Percentiles rank a stretch among this genome's conserved stretches.
These are phyloP conservation scores for Dasypus novemcinctus DNA, from an alignment of 2,113 vertebrate genomes.

Conservation along the genomic window DNA sequence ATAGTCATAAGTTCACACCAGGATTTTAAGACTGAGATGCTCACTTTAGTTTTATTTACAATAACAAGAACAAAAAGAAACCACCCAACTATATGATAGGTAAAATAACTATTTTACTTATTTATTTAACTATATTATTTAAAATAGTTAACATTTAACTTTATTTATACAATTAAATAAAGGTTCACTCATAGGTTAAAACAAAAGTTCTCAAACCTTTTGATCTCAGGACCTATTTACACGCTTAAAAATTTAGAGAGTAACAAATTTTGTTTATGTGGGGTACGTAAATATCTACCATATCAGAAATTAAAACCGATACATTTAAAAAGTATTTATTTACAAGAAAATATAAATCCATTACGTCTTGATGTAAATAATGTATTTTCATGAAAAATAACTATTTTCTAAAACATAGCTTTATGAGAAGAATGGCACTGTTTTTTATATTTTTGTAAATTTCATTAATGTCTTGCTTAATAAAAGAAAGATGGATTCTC, in stretches of 20 bases:
- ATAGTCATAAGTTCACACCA: neutral
- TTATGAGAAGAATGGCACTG: neutral
- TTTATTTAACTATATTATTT: too few relatives aligned
- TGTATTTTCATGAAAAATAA: neutral
- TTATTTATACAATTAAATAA: neutral
- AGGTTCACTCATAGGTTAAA: neutral
- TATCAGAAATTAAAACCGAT: neutral
- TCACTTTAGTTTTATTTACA: neutral
- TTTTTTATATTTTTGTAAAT: neutral
- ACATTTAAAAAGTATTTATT: neutral
- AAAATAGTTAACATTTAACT: too few relatives aligned
- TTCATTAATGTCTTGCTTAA: neutral
- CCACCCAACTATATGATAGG: neutral
- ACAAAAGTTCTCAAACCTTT: neutral
- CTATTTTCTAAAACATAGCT: neutral
- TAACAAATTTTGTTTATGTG: neutral
- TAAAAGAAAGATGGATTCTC: neutral
- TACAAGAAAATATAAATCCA: neutral
- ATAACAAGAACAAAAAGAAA: neutral
- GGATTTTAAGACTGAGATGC: neutral
- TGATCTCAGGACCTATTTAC: too few relatives aligned
- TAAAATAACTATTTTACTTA: too few relatives aligned
- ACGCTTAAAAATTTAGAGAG: neutral
- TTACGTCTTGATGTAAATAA: neutral
- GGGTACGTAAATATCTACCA: neutral